phyloP scores from a whole-genome alignment of 2,113 vertebrate genomes.

The Zosterops borbonicus region DNA sequence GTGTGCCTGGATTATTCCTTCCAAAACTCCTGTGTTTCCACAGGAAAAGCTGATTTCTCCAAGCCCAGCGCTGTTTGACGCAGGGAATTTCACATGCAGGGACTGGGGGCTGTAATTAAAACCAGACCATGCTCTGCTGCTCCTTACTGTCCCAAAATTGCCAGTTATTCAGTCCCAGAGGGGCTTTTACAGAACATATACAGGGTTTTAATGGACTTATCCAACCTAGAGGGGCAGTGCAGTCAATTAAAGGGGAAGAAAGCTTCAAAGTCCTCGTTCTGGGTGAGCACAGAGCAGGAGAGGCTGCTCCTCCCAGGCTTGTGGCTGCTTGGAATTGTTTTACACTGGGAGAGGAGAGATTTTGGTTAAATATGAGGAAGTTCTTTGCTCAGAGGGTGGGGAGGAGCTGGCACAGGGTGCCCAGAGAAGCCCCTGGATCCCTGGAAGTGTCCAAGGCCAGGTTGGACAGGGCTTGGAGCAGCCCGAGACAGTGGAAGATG shows the following conservation, averaged over 20 bases:
- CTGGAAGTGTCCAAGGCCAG: background rate
- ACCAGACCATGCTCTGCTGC: conserved; percentile 39
- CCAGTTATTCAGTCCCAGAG: background rate
- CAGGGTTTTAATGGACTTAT: conserved; percentile 7
- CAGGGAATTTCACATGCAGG: conserved; percentile 15
- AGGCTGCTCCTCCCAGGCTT: background rate
- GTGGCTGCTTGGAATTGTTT: background rate
- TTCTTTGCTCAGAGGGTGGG: background rate
- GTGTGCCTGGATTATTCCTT: conserved; percentile 34
- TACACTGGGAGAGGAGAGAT: background rate
- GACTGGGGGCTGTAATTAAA: conserved; percentile 55
- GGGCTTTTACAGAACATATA: conserved; percentile 18
- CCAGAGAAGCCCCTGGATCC: background rate
- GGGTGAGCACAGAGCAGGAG: background rate
- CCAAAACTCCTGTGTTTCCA: conserved; percentile 42
- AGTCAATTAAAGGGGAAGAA: background rate
- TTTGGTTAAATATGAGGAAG: background rate
- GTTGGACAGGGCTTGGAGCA: background rate
- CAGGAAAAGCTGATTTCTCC: conserved; percentile 42
- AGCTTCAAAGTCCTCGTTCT: background rate
- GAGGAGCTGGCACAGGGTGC: background rate
- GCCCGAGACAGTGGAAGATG: accelerated
- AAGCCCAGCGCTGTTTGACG: background rate
- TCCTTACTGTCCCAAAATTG: conserved; percentile 44
- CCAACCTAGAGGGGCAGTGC: background rate